These are phyloP conservation scores for Parotocinclus haroldoi DNA, from an alignment of 2,797 vertebrate genomes.

Conservation along the genomic window DNA sequence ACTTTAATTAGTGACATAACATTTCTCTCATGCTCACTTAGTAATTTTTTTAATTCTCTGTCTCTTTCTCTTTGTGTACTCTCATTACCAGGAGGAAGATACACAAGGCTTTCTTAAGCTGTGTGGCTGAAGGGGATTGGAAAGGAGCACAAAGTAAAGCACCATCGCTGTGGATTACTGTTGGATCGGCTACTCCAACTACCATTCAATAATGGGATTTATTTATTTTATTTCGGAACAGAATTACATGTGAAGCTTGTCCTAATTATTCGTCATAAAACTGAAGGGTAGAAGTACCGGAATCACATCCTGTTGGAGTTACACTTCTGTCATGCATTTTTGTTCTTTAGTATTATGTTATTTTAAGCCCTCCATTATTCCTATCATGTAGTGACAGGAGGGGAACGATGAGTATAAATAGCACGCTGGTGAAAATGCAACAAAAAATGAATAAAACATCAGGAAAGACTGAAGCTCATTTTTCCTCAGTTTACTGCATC, in stretches of 20 bases:
- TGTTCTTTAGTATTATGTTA: background rate
- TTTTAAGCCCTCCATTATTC: background rate
- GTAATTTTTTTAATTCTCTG: conserved; percentile 8
- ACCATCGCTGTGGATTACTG: conserved; percentile 29
- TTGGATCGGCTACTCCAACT: conserved; percentile 1
- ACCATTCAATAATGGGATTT: conserved; percentile 7
- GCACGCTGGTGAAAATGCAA: conserved; percentile 18
- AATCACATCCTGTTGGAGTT: background rate
- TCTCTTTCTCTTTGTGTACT: background rate
- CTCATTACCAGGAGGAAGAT: conserved; percentile 1
- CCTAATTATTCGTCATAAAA: background rate
- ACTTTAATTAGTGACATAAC: conserved; percentile 31
- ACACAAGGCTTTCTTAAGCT: conserved; percentile 1
- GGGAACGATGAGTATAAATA: conserved; percentile 12
- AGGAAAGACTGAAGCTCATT: conserved; percentile 30
- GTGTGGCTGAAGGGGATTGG: conserved; percentile 7
- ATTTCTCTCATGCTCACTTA: background rate
- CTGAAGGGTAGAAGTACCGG: background rate
- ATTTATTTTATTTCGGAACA: background rate
- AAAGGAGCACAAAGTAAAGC: conserved; percentile 12
- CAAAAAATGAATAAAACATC: conserved; percentile 42
- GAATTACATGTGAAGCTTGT: conserved; percentile 26
- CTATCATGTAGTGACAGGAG: background rate
- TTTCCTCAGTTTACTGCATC: conserved; percentile 13
- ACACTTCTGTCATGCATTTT: background rate